These are phyloP conservation scores for Semaprochilodus insignis DNA, from an alignment of 2,797 vertebrate genomes.

Conservation along the genomic window DNA sequence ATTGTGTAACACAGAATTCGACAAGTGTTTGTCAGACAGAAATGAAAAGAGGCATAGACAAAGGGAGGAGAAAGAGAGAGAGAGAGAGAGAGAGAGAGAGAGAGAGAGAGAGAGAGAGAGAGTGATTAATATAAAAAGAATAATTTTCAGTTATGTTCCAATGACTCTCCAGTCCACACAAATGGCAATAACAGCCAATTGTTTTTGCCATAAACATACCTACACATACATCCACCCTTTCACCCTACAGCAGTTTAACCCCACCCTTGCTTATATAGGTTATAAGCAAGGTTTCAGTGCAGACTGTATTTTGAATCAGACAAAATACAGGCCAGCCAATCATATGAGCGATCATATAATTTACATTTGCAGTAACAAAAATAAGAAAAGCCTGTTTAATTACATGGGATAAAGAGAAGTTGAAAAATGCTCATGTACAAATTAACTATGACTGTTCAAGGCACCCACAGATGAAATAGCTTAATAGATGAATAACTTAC, in stretches of 20 bases:
- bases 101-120: constrained; percentile 3
- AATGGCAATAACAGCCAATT: too few relatives aligned
- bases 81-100: constrained; percentile 23
- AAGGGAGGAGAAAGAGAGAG: constrained; percentile 17
- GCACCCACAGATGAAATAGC: background rate
- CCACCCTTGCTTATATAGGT: too few relatives aligned
- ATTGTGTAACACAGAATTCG: constrained; percentile 42
- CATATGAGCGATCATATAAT: background rate
- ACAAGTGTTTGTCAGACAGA: constrained; percentile 30
- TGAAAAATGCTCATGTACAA: background rate
- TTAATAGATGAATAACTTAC: too few relatives aligned
- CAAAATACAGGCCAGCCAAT: too few relatives aligned
- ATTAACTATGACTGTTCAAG: background rate
- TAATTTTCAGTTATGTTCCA: too few relatives aligned
- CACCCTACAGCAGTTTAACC: background rate
- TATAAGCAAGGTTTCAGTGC: too few relatives aligned
- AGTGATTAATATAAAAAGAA: too few relatives aligned
- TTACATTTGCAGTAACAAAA: too few relatives aligned
- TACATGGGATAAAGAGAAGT: background rate
- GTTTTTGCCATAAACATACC: too few relatives aligned
- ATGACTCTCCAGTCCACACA: too few relatives aligned
- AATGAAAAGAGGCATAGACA: constrained; percentile 44
- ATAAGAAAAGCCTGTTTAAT: too few relatives aligned
- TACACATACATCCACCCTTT: too few relatives aligned
- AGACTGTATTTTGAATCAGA: background rate